A percentile compares a stretch with the other conserved stretches of the same genome.
phyloP scores from a whole-genome alignment of 1,140 invertebrate species.

The Achatina immaculata region DNA sequence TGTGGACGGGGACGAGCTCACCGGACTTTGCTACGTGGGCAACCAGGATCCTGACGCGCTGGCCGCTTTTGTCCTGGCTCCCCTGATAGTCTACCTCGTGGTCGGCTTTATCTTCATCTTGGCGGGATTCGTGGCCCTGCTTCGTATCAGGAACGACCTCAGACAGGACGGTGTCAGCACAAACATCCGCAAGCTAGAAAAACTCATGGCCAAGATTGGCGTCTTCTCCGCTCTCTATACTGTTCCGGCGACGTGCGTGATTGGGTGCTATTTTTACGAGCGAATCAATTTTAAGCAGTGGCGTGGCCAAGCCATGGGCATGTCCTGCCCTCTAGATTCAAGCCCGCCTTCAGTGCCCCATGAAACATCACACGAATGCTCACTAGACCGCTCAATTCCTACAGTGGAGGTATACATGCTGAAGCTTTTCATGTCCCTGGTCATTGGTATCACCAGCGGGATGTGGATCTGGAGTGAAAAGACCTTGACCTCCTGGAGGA shows the following conservation, averaged over 20 bases:
- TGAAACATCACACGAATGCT: conserved; percentile 54
- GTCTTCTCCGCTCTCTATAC: conserved; percentile 96
- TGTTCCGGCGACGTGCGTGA: conserved; percentile 91
- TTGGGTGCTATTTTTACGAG: conserved; percentile 95
- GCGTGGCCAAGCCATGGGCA: conserved; percentile 50
- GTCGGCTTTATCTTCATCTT: conserved; percentile 94
- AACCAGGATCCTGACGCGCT: conserved; percentile 90
- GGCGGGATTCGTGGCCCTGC: conserved; percentile 94
- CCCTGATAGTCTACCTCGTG: conserved; percentile 90
- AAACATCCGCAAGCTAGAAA: conserved; percentile 68
- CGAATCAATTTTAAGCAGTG: conserved; percentile 66
- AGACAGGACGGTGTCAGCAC: conserved; percentile 74
- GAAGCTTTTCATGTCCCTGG: conserved; percentile 76
- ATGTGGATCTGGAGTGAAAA: conserved; percentile 72
- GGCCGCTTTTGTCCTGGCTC: conserved; percentile 88
- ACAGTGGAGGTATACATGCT: conserved; percentile 75
- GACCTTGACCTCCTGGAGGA: conserved; percentile 66
- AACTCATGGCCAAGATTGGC: conserved; percentile 90
- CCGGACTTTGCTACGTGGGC: conserved; percentile 96
- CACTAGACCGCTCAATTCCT: conserved; percentile 68
- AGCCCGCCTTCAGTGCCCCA: background rate
- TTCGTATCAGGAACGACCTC: conserved; percentile 94
- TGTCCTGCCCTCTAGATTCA: conserved; percentile 43
- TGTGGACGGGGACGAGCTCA: conserved; percentile 96
- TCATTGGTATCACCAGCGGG: conserved; percentile 75